Base-by-base conservation (phyloP, 1,140 invertebrate genomes). In the Ganaspis sp. region DNA sequence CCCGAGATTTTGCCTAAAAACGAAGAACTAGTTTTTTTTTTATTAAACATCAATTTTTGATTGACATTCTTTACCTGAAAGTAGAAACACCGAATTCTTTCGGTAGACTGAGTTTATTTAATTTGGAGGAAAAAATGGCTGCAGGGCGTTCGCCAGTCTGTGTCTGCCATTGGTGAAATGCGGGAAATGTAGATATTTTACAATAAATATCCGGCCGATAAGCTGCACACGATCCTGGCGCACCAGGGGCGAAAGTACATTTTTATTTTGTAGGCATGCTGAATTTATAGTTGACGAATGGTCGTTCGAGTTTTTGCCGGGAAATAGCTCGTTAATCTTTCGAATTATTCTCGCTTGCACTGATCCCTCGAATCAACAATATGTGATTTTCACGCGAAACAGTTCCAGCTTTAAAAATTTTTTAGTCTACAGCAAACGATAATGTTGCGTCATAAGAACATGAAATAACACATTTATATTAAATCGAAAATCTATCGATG, bases 271-370 rank as follows among this genome's bases (percentile, higher is more conserved):
- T 85, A 84, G 81, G 79, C 77, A 78, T 64, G 83, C 58, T 73
- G 81, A 85, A 85, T 83, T 81, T 84, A 87, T 86, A 78, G 82
- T 79, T 87, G 85, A 87, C 84, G 85, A 87, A 86, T 87, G 83
- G 85, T 80, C 80, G 81, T 81, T 87, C 76, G 81, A 84, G 83
- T 84, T 87, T 86, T 81, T 82, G 72, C 79, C 77, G 79, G 84
- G 83, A 87, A 87, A 87, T 87, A 87, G 84, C 86, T 87, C 86
- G 84, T 87, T 87, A 87, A 87, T 87, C 86, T 86, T 85, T 85
- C 84, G 86, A 86, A 85, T 86, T 86, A 87, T 86, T 85, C 85
- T 85, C 86, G 84, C 85, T 82, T 83, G 64, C 72, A 29, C 73
- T 42, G 49, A 26, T 73, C 70, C 64, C 54, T 23, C 79, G 74